Percentiles rank a stretch among this genome's conserved stretches.
These are phyloP conservation scores for Polymixis flavicincta DNA, from an alignment of 2,888 invertebrate genomes.

Conservation along the genomic window DNA sequence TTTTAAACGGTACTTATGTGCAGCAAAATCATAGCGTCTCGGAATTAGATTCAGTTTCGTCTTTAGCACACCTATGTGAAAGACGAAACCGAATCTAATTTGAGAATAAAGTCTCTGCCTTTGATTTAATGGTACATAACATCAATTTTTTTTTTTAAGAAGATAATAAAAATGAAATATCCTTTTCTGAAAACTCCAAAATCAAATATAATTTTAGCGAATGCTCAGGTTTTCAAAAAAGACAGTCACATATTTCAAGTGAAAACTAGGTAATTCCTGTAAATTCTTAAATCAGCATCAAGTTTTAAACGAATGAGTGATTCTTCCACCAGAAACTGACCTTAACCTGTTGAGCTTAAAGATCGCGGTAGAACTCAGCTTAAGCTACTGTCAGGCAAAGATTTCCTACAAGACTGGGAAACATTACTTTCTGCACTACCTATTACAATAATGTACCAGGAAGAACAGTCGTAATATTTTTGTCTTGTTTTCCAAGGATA, in stretches of 20 bases:
- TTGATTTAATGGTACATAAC: not conserved
- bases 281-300: not conserved
- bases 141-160: not conserved
- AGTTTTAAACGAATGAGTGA: not conserved
- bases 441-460: not conserved
- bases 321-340: not conserved
- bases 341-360: slow-evolving; percentile 43
- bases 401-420: slow-evolving; percentile 11
- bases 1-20: too few species aligned
- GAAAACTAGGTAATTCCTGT: not conserved
- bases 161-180: not conserved
- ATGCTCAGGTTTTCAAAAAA: not conserved
- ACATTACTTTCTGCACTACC: slow-evolving; percentile 13
- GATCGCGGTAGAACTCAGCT: slow-evolving; percentile 6
- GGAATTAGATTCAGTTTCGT: too few species aligned
- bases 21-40: too few species aligned
- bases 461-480: not conserved
- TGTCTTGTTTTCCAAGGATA: not conserved
- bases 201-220: not conserved
- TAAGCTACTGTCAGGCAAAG: slow-evolving; percentile 15
- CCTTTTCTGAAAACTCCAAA: not conserved
- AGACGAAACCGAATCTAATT: not conserved
- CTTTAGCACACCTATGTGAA: too few species aligned
- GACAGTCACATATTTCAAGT: not conserved
- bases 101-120: too few species aligned